phyloP scores from a whole-genome alignment of 2,113 vertebrate genomes.

The Melanerpes aurifrons region DNA sequence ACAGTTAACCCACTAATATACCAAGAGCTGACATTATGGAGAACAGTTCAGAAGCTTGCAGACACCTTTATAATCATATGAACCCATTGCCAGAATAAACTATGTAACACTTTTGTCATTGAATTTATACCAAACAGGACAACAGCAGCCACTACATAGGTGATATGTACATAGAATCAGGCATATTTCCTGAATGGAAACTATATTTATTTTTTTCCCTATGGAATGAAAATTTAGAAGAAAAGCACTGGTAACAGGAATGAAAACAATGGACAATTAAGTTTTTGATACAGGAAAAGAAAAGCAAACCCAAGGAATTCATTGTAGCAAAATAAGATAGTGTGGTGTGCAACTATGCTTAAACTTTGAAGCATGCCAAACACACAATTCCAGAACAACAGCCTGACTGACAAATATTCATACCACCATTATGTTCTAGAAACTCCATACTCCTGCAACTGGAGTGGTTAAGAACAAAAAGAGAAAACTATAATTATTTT shows the following conservation, averaged over 20 bases:
- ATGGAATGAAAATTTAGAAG: not conserved
- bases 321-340: not conserved
- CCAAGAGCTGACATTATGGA: not conserved
- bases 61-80: not conserved
- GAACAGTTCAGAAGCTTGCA: not conserved
- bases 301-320: not conserved
- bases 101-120: not conserved
- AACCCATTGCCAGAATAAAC: not conserved
- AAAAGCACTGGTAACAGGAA: not conserved
- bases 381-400: not conserved
- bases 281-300: not conserved
- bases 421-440: not conserved
- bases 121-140: not conserved
- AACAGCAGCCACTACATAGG: not conserved
- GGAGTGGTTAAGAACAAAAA: not conserved
- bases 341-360: not conserved
- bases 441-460: not conserved
- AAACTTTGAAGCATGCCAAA: not conserved
- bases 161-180: not conserved
- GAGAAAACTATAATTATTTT: not conserved
- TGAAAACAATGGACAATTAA: not conserved
- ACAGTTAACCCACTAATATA: not conserved
- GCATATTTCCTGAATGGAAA: not conserved
- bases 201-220: not conserved
- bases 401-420: rapidly evolving